Conservation (phyloP, 2,888 invertebrate genomes). For the Julus scandinavius region DNA sequence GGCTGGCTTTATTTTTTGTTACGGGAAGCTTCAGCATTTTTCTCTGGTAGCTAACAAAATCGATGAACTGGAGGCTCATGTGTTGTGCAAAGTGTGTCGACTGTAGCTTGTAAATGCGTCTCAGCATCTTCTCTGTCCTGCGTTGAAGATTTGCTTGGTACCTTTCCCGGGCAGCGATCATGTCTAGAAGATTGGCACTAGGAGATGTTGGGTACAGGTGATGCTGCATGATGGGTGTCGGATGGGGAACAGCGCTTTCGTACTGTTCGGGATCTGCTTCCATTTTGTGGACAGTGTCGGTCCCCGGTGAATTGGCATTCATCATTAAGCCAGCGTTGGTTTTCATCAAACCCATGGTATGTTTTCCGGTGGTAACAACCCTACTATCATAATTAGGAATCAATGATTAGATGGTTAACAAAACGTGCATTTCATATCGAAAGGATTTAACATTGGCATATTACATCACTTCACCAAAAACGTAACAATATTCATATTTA, state of each 20-base stretch:
- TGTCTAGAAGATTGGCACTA: neutral
- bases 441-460: neutral
- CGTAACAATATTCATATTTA: too few species aligned
- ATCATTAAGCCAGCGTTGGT: constrained; percentile 39
- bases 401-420: neutral
- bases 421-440: neutral
- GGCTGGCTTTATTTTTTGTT: constrained; percentile 2
- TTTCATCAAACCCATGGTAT: constrained; percentile 47
- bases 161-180: constrained; percentile 62
- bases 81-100: constrained; percentile 80
- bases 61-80: constrained; percentile 80
- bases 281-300: neutral
- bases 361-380: constrained; percentile 45
- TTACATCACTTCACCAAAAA: neutral
- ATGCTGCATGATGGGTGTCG: neutral
- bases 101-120: constrained; percentile 81
- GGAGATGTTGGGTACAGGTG: neutral
- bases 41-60: constrained; percentile 80
- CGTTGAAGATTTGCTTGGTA: constrained; percentile 73
- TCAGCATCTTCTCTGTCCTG: constrained; percentile 77
- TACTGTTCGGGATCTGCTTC: neutral
- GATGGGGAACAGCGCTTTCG: neutral
- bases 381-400: neutral
- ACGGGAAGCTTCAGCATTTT: constrained; percentile 63
- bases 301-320: constrained; percentile 40